Evolutionary conservation across 2,113 vertebrate genomes (phyloP).

Genomic region (Epinephelus fuscoguttatus): DNA sequence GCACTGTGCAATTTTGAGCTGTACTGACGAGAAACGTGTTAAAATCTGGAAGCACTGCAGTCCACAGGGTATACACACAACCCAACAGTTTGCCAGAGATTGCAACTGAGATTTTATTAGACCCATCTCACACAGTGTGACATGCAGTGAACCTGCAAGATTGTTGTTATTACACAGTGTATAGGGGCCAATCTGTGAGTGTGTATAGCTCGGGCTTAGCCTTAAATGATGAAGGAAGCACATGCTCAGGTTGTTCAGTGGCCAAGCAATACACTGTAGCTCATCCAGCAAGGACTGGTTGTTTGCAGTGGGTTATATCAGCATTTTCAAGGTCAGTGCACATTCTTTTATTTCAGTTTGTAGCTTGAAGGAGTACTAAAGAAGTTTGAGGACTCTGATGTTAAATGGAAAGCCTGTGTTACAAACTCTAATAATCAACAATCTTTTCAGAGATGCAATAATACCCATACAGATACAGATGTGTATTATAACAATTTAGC

Average conservation of each 20-base stretch:
- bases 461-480: too few relatives aligned
- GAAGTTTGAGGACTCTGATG: background rate
- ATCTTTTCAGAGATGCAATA: too few relatives aligned
- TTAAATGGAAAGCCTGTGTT: too few relatives aligned
- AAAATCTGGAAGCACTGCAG: background rate
- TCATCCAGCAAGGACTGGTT: background rate
- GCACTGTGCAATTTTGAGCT: background rate
- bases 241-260: conserved; percentile 9
- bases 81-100: conserved; percentile 10
- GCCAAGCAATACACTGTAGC: background rate
- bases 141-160: conserved; percentile 19
- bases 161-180: conserved; percentile 15
- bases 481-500: too few relatives aligned
- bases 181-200: background rate
- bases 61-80: conserved; percentile 7
- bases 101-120: conserved; percentile 4
- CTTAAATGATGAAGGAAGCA: conserved; percentile 10
- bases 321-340: background rate
- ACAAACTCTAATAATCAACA: too few relatives aligned
- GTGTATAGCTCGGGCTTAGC: background rate
- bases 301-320: background rate
- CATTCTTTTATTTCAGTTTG: background rate
- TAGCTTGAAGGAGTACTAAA: background rate
- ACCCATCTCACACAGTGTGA: conserved; percentile 7
- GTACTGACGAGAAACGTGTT: background rate